Base-by-base conservation (phyloP, 2,797 vertebrate species). In the Amphiprion clarkii region DNA sequence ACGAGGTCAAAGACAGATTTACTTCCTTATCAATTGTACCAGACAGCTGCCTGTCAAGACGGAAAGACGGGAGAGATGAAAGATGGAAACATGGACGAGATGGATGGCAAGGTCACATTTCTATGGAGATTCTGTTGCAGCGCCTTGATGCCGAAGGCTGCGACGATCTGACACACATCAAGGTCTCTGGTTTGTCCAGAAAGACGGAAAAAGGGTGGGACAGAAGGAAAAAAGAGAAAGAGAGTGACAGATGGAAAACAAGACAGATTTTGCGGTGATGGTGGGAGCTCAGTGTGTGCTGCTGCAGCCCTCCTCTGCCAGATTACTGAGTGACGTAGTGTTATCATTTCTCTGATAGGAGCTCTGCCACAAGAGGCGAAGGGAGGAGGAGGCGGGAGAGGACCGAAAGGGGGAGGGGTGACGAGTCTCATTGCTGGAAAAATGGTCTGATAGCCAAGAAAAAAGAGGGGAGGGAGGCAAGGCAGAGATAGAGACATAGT, bases 301-400 rank as follows among this genome's bases (percentile, higher is more conserved):
- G 83, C 79, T 84, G 88, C 87, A 89, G 90, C 91, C 88, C 83
- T 87, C 82, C 88, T 85, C 87, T 87, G 78, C 84, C 92, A 94
- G 91, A 95, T 93, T 90, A 93, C 88, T 67, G 84, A 88, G 91
- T 95, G 93, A 94, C 89, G 93, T 93, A 92, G 93, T 90, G 91
- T 93, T 94, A 94, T 93, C 91, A 92, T 93, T 92, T 90, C 87
- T 89, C 90, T 94, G 93, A 95, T 94, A 94, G 89, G 85, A 93
- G 91, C 86, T 82, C 87, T 86, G 90, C 89, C 88, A 89, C 82
- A 74, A 85, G 79, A 83, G 84, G 76, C 89, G 82, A 85, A 46
- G 46, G 51, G 74, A 74, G 69, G 68, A 70, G 67, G 51, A 63
- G 49, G 70, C 46, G 36, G 66, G 76, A 82, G 81, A 75, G 83